phyloP scores from a whole-genome alignment of 2,888 invertebrate species.

The Athetis lepigone region DNA sequence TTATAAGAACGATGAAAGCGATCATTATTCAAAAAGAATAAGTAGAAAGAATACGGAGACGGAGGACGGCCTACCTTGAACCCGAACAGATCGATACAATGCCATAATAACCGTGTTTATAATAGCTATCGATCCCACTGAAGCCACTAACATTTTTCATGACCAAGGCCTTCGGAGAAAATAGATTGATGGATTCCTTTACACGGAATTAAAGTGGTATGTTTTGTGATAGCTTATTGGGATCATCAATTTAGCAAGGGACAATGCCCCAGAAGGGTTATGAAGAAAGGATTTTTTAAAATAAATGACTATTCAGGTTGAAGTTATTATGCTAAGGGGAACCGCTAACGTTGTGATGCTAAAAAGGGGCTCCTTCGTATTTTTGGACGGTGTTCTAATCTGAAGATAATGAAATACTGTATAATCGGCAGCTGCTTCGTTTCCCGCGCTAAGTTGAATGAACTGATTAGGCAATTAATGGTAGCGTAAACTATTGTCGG shows the following conservation, averaged over 20 bases:
- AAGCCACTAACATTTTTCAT: slow-evolving; percentile 73
- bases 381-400: slow-evolving; percentile 35
- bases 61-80: slow-evolving; percentile 76
- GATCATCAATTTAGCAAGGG: slow-evolving; percentile 50
- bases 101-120: slow-evolving; percentile 67
- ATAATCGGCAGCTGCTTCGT: slow-evolving; percentile 15
- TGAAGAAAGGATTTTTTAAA: slow-evolving; percentile 25
- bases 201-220: slow-evolving; percentile 52
- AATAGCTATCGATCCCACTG: slow-evolving; percentile 67
- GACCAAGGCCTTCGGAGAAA: slow-evolving; percentile 77
- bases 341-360: neutral
- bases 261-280: slow-evolving; percentile 35
- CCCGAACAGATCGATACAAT: slow-evolving; percentile 69
- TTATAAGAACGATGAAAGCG: slow-evolving; percentile 47
- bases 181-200: slow-evolving; percentile 69
- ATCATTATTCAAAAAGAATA: slow-evolving; percentile 47
- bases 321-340: slow-evolving; percentile 19
- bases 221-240: slow-evolving; percentile 49
- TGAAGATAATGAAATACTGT: slow-evolving; percentile 17
- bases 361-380: slow-evolving; percentile 19
- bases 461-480: slow-evolving; percentile 48
- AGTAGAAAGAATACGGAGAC: slow-evolving; percentile 46
- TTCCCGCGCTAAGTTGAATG: slow-evolving; percentile 39
- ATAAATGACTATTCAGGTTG: slow-evolving; percentile 38
- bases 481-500: slow-evolving; percentile 27